Percentiles rank a stretch among this genome's conserved stretches.
Evolutionary conservation across 2,797 vertebrate species (phyloP).

Genomic region (Danionella dracula): DNA sequence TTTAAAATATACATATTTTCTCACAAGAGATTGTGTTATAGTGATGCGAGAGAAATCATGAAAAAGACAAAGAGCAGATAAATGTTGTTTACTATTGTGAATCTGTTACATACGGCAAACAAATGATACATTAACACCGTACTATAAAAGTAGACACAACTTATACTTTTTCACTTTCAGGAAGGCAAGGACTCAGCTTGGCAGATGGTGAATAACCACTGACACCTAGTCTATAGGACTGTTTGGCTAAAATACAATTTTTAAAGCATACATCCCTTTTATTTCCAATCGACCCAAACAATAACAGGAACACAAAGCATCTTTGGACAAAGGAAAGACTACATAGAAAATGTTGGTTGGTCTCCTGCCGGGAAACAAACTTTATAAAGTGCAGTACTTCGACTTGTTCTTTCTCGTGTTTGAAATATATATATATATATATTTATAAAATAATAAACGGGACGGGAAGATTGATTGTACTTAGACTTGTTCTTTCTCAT

Average conservation of each 20-base stretch:
- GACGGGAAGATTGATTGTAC: too few relatives aligned
- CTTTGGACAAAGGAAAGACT: constrained; percentile 51
- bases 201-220: constrained; percentile 52
- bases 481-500: too few relatives aligned
- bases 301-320: constrained; percentile 50
- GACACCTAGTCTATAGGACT: constrained; percentile 51
- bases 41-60: constrained; percentile 22
- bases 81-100: constrained; percentile 58
- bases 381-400: constrained; percentile 59
- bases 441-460: too few relatives aligned
- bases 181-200: constrained; percentile 52
- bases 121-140: constrained; percentile 58
- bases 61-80: constrained; percentile 52
- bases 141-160: constrained; percentile 62
- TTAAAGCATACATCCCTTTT: constrained; percentile 46
- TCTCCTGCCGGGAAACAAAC: constrained; percentile 47
- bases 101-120: constrained; percentile 59
- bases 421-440: too few relatives aligned
- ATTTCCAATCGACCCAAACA: constrained; percentile 51
- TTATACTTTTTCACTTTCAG: constrained; percentile 58
- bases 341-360: constrained; percentile 48
- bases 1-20: too few relatives aligned
- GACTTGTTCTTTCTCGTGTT: constrained; percentile 42
- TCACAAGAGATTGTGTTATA: too few relatives aligned
- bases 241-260: constrained; percentile 49